Evolutionary conservation across 2,888 invertebrate genomes (phyloP), one percentile per base, ranked within the genome.

Genomic region (Itoplectis maculator): DNA sequence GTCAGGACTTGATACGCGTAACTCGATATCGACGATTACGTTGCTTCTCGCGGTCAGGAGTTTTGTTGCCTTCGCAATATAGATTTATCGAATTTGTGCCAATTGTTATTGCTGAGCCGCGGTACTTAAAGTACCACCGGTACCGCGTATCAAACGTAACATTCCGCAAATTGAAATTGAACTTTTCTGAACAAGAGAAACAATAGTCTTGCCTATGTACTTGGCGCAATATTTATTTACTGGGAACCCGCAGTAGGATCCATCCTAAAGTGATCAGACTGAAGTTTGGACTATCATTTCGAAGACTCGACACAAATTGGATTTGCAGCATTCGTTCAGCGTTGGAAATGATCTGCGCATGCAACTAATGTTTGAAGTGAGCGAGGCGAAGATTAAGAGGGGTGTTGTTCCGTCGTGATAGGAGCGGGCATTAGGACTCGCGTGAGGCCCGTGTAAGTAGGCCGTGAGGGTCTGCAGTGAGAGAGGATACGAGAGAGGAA

Each of bases 401-500:
- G 29, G n/a, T 7, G n/a, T n/a, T 59, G n/a, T 29, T 59, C n/a
- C 1, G n/a, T 7, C 29, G 35, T 4, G 40, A 23, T 42, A 61
- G 40, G n/a, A 61, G 61, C 9, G 9, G 37, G 40, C 37, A 15
- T 0, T 40, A 37, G 68, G 49, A 49, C 20, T 59, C 9, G 18
- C 37, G 37, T 20, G 72, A 61, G 61, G 49, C 18, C 35, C n/a
- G 35, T 37, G 18, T 37, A 61, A 61, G 61, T 61, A 37, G 66
- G 15, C 3, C 35, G 40, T 15, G 54, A 23, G 40, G 20, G 54
- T 7, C 23, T 11, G 29, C 29, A 35, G 47, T 59, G 59, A 61
- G 59, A 61, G 59, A 54, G 63, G 40, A 11, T n/a, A 51, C 37
- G 37, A 23, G 73, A 23, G 73, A 18, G 61, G 42, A 45, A 66